A percentile compares a stretch with the other conserved stretches of the same genome.
phyloP scores from a whole-genome alignment of 2,113 vertebrate genomes.

The Triplophysa siluroides region DNA sequence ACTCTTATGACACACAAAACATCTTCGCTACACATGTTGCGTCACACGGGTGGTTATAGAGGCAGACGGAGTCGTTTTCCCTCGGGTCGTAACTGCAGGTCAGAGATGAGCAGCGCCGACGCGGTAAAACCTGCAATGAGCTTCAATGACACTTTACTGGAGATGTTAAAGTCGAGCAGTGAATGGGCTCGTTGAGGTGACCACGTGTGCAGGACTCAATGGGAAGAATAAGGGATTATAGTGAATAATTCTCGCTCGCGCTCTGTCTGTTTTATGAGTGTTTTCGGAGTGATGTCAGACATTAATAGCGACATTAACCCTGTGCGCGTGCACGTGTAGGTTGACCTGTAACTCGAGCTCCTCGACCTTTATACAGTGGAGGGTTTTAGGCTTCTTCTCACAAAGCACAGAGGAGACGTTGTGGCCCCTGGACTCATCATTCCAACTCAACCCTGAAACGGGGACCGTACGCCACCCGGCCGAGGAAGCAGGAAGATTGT shows the following conservation, averaged over 20 bases:
- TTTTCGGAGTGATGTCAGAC: slow-evolving; percentile 56
- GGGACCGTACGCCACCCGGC: slow-evolving; percentile 7
- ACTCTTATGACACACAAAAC: not conserved
- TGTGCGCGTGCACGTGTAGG: not conserved
- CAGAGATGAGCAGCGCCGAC: not conserved
- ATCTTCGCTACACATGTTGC: too few relatives aligned
- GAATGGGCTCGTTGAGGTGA: slow-evolving; percentile 7
- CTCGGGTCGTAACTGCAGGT: slow-evolving; percentile 8
- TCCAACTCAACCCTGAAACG: slow-evolving; percentile 37
- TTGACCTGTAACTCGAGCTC: slow-evolving; percentile 55
- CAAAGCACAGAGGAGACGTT: slow-evolving; percentile 50
- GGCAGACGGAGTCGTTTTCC: too few relatives aligned
- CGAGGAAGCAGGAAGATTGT: slow-evolving; percentile 41
- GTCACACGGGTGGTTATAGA: too few relatives aligned
- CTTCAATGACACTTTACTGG: slow-evolving; percentile 46
- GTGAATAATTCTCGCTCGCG: slow-evolving; percentile 18
- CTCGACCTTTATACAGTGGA: slow-evolving; percentile 42
- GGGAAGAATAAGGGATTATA: slow-evolving; percentile 40
- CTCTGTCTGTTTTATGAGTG: slow-evolving; percentile 53
- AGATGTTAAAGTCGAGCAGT: slow-evolving; percentile 29
- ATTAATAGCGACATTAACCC: slow-evolving; percentile 33
- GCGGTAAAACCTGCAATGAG: slow-evolving; percentile 34
- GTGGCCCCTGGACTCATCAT: slow-evolving; percentile 44
- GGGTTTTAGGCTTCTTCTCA: slow-evolving; percentile 49
- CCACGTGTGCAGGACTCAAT: not conserved